Evolutionary conservation across 2,113 vertebrate genomes (phyloP).

Genomic region (Morone chrysops): DNA sequence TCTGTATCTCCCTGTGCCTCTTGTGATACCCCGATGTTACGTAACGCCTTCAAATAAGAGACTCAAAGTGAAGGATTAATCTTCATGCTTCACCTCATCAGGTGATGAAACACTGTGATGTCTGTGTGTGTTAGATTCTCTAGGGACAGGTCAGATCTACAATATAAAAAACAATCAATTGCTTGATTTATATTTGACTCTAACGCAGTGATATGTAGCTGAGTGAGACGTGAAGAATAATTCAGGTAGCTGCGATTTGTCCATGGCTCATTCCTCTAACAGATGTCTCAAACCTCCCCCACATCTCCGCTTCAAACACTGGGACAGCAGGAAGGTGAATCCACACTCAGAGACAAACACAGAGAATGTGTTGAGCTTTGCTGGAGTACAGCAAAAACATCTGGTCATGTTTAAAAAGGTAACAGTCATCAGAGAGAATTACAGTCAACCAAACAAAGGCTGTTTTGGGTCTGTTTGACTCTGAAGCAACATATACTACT

Average conservation of each 20-base stretch:
- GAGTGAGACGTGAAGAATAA: slow-evolving; percentile 26
- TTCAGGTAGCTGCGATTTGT: slow-evolving; percentile 30
- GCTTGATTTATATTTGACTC: neutral
- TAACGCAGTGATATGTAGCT: neutral
- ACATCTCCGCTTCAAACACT: slow-evolving; percentile 38
- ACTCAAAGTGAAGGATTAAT: neutral
- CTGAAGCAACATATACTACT: neutral
- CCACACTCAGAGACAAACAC: slow-evolving; percentile 22
- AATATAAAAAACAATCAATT: neutral
- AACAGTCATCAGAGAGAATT: slow-evolving; percentile 47
- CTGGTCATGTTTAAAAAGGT: slow-evolving; percentile 49
- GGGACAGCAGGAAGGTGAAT: slow-evolving; percentile 43
- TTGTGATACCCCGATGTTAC: slow-evolving; percentile 31
- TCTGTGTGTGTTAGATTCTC: too few species aligned
- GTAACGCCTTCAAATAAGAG: slow-evolving; percentile 31
- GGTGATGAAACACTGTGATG: neutral
- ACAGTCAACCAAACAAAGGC: slow-evolving; percentile 42
- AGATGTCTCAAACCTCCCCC: slow-evolving; percentile 56
- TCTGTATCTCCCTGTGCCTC: slow-evolving; percentile 7
- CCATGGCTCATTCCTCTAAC: slow-evolving; percentile 19
- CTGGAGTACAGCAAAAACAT: slow-evolving; percentile 51
- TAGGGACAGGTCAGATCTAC: too few species aligned
- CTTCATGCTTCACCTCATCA: neutral
- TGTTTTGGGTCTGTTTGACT: slow-evolving; percentile 11
- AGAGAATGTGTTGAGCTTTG: slow-evolving; percentile 20